Conservation (phyloP, 2,797 vertebrate species). For the Enteromius anoplus region DNA sequence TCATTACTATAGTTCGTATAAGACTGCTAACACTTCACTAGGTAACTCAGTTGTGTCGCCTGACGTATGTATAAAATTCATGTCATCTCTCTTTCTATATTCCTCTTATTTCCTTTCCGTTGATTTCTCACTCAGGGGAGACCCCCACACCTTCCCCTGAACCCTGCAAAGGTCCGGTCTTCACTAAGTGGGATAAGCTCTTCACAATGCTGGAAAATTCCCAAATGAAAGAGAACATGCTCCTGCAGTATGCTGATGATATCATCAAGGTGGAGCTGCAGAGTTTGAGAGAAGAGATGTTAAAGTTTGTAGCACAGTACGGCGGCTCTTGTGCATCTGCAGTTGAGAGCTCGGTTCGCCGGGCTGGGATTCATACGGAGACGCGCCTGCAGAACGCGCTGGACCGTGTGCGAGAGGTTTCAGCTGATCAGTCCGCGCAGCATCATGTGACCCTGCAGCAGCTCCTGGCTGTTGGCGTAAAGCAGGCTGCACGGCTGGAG, state of each 20-base stretch:
- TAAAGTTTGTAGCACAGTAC: constrained; percentile 78
- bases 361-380: constrained; percentile 70
- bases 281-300: constrained; percentile 80
- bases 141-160: constrained; percentile 60
- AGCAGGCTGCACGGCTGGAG: constrained; percentile 72
- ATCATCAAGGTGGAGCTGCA: constrained; percentile 85
- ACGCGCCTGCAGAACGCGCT: constrained; percentile 67
- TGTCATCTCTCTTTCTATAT: background rate
- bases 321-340: constrained; percentile 64
- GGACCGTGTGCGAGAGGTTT: constrained; percentile 56
- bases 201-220: constrained; percentile 97
- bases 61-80: background rate
- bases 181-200: constrained; percentile 92
- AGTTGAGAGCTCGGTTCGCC: constrained; percentile 72
- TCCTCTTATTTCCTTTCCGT: background rate
- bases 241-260: constrained; percentile 87
- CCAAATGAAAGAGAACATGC: constrained; percentile 95
- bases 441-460: constrained; percentile 74
- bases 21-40: background rate
- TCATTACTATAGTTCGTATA: background rate
- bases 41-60: background rate
- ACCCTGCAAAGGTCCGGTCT: constrained; percentile 73
- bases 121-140: constrained; percentile 10
- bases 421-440: constrained; percentile 52
- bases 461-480: constrained; percentile 72